A percentile compares a stretch with the other conserved stretches of the same genome.
Evolutionary conservation across 2,113 vertebrate genomes (phyloP).

Genomic region (Lates calcarifer): DNA sequence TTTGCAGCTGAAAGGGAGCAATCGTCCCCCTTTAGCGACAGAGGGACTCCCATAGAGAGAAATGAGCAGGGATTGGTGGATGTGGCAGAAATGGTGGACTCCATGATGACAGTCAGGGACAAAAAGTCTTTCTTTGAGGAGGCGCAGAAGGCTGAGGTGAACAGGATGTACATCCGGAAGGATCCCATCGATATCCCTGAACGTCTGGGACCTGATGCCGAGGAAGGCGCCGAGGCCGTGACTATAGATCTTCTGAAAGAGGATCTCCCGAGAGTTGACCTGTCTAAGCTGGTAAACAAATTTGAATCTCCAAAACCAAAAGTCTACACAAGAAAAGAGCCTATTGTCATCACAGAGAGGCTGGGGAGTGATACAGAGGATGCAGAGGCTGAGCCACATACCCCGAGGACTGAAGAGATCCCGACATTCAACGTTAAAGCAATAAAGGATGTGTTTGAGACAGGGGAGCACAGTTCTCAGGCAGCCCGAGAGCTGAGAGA

Average conservation of each 20-base stretch:
- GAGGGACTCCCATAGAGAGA: constrained; percentile 81
- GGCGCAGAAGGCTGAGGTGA: constrained; percentile 84
- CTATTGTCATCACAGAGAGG: constrained; percentile 81
- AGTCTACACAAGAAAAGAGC: constrained; percentile 82
- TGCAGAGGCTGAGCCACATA: constrained; percentile 71
- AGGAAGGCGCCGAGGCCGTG: constrained; percentile 75
- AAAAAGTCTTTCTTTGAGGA: constrained; percentile 86
- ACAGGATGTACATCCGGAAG: constrained; percentile 76
- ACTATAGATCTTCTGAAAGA: constrained; percentile 77
- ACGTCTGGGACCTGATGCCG: constrained; percentile 75
- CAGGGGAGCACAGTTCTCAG: constrained; percentile 83
- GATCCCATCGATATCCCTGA: constrained; percentile 85
- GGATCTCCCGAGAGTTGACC: constrained; percentile 81
- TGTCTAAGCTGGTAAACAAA: constrained; percentile 82
- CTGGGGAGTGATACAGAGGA: constrained; percentile 83
- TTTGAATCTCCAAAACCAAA: constrained; percentile 84
- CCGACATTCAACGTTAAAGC: constrained; percentile 85
- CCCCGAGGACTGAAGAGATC: constrained; percentile 77
- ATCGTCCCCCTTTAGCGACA: constrained; percentile 81
- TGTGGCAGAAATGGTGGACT: constrained; percentile 75
- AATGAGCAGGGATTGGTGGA: constrained; percentile 69
- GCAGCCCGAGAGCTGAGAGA: constrained; percentile 83
- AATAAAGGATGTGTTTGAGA: constrained; percentile 86
- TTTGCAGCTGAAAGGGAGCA: constrained; percentile 80
- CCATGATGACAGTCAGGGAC: constrained; percentile 85